Evolutionary conservation across 2,797 vertebrate genomes (phyloP).

Genomic region (Poeciliopsis gracilis): DNA sequence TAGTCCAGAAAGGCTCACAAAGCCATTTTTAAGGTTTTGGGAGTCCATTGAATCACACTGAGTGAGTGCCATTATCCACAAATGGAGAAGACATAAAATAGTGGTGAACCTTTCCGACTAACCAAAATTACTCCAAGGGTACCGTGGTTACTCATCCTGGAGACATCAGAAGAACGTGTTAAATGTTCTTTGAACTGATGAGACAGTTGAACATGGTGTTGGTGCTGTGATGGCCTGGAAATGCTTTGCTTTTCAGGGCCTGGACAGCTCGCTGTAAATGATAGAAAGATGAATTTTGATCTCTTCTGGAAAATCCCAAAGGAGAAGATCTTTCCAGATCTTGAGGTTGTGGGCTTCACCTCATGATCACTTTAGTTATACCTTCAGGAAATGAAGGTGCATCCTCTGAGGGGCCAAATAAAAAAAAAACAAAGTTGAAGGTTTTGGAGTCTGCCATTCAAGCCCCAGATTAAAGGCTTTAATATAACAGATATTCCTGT

Average conservation of each 20-base stretch:
- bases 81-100: not conserved
- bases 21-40: not conserved
- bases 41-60: not conserved
- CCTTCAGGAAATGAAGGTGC: not conserved
- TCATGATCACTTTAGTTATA: not conserved
- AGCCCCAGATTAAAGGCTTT: not conserved
- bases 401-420: not conserved
- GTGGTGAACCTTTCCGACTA: not conserved
- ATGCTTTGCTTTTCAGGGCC: not conserved
- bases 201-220: not conserved
- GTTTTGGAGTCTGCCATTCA: not conserved
- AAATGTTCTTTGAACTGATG: not conserved
- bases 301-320: not conserved
- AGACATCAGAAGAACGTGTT: not conserved
- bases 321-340: not conserved
- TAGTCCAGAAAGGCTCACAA: not conserved
- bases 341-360: not conserved
- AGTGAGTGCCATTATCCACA: not conserved
- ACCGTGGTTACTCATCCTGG: not conserved
- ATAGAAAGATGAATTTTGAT: slow-evolving; percentile 24
- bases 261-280: not conserved
- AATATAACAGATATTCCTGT: not conserved
- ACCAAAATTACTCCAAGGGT: not conserved
- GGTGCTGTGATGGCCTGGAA: not conserved
- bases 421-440: not conserved